Evolutionary conservation across 2,888 invertebrate species (phyloP), one percentile per base, ranked within the genome.

Genomic region (Cephus pulcher): DNA sequence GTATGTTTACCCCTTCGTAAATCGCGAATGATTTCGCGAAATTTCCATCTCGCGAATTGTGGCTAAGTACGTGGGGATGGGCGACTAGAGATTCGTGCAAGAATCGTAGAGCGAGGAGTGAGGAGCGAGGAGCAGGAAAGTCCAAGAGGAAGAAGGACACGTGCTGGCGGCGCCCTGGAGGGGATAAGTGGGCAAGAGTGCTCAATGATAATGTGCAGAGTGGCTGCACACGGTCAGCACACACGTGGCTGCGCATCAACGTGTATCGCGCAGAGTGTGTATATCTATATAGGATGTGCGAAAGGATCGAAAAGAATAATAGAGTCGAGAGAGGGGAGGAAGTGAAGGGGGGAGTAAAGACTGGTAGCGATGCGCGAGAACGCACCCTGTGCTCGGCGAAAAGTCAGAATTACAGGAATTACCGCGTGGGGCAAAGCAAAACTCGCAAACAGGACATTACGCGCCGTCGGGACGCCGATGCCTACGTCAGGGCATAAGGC

Each of bases 341-440:
- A 71, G 9, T 23, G 23, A 9, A 6, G 15, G 15, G 23, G 15
- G 37, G 12, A 78, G 84, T 85, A 88, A 89, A 90, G 89, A 89
- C 90, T 88, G 88, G 90, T 90, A 90, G 90, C 89, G 75, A 76
- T 76, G 40, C 73, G 75, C 76, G 73, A n/a, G 71, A 33, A 34
- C 71, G 34, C 70, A 12, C 15, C 76, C 71, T 12, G n/a, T 70
- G 33, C 84, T 84, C 84, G 82, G 82, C 84, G 84, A 85, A 88
- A 89, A 85, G 89, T 90, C 90, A 85, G 88, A 90, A 91, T 91
- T 91, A 90, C 84, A 85, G 85, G 89, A 89, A 90, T 90, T 90
- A 89, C 86, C 84, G 84, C 84, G 83, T 83, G 79, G 79, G 86
- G 86, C 84, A 82, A 83, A 83, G 79, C 75, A 76, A 83, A 75